These are phyloP conservation scores for Micrasema minimum DNA, from an alignment of 1,140 invertebrate species.

Conservation along the genomic window DNA sequence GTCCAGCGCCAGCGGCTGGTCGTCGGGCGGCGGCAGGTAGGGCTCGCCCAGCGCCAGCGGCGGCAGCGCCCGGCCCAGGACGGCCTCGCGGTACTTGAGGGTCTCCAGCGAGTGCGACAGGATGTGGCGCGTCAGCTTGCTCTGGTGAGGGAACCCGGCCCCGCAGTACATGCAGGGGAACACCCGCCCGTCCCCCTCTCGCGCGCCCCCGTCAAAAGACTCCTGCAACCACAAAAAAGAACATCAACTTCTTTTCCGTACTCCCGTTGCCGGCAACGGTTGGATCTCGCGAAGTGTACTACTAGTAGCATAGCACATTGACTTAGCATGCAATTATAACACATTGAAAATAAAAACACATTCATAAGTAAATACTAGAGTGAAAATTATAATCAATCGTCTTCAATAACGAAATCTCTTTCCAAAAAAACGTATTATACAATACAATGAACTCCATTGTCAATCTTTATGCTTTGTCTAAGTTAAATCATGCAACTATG, in stretches of 20 bases:
- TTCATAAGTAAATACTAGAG: conserved; percentile 54
- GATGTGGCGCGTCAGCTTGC: conserved; percentile 88
- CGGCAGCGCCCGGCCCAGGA: conserved; percentile 62
- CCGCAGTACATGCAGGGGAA: conserved; percentile 89
- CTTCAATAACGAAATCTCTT: too few relatives aligned
- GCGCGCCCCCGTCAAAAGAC: conserved; percentile 75
- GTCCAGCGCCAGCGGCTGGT: conserved; percentile 66
- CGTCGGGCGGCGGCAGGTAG: conserved; percentile 61
- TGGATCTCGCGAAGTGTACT: conserved; percentile 53
- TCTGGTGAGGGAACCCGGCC: conserved; percentile 86
- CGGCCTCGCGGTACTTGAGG: conserved; percentile 82
- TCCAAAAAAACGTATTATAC: too few relatives aligned
- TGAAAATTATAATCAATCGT: too few relatives aligned
- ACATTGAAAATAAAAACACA: conserved; percentile 45
- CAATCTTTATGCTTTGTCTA: too few relatives aligned
- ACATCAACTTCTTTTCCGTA: conserved; percentile 88
- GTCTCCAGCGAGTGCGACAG: conserved; percentile 87
- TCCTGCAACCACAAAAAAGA: conserved; percentile 93
- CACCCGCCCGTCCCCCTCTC: conserved; percentile 65
- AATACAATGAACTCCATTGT: too few relatives aligned
- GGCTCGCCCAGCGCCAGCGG: conserved; percentile 38
- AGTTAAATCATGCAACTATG: too few relatives aligned
- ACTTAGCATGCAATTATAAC: conserved; percentile 62
- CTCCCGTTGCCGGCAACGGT: conserved; percentile 56
- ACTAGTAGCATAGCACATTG: conserved; percentile 64